phyloP scores from a whole-genome alignment of 2,888 invertebrate genomes.

The Anaspis maculata region DNA sequence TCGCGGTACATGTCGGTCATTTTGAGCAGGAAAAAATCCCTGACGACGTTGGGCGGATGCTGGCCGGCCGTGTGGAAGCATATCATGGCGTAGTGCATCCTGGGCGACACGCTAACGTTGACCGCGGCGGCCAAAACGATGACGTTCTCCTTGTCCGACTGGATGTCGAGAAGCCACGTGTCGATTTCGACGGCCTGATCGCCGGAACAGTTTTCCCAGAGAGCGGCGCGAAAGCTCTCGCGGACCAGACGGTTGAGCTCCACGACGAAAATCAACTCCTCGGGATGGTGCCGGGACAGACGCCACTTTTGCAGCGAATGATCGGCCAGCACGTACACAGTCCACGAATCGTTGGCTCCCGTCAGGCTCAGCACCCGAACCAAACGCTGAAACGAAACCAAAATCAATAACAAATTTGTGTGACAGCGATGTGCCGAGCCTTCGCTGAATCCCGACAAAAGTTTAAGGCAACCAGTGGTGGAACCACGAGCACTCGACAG shows the following conservation, averaged over 20 bases:
- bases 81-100: conserved; percentile 57
- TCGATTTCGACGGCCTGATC: conserved; percentile 58
- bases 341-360: conserved; percentile 43
- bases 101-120: conserved; percentile 56
- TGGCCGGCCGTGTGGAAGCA: conserved; percentile 38
- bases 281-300: conserved; percentile 51
- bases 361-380: conserved; percentile 57
- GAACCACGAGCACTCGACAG: no score
- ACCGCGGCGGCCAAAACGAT: conserved; percentile 65
- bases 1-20: conserved; percentile 40
- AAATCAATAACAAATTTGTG: no score
- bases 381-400: conserved; percentile 42
- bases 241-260: conserved; percentile 64
- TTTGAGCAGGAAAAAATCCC: conserved; percentile 39
- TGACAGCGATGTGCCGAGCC: no score
- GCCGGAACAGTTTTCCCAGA: conserved; percentile 53
- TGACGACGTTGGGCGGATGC: conserved; percentile 34
- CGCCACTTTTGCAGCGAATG: conserved; percentile 79
- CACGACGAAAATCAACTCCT: conserved; percentile 65
- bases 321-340: conserved; percentile 66
- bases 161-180: conserved; percentile 71
- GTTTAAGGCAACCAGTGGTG: no score
- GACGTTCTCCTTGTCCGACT: conserved; percentile 55
- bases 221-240: conserved; percentile 59
- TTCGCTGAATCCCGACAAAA: no score